phyloP scores from a whole-genome alignment of 2,888 invertebrate species.

The Philonicus albiceps region DNA sequence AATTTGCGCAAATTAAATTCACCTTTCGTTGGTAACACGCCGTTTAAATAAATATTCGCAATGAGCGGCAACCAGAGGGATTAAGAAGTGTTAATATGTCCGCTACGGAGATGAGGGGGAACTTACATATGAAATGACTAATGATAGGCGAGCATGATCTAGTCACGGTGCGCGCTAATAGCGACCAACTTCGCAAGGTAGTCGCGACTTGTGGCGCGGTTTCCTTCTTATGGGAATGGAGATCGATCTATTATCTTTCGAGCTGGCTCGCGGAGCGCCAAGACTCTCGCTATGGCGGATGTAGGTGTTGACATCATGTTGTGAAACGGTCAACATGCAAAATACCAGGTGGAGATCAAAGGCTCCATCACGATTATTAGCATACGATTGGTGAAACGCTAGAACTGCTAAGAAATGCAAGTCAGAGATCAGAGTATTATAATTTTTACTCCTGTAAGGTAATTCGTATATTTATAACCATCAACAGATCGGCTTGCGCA shows the following conservation, averaged over 20 bases:
- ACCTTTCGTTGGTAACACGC: slow-evolving; percentile 7
- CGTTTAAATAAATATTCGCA: slow-evolving; percentile 27
- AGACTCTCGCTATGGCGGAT: neutral
- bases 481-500: neutral
- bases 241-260: slow-evolving; percentile 1
- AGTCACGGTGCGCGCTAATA: neutral
- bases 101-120: neutral
- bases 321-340: slow-evolving; percentile 15
- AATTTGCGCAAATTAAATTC: slow-evolving; percentile 31
- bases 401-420: slow-evolving; percentile 12
- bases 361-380: neutral
- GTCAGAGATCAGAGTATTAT: neutral
- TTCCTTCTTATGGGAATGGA: neutral
- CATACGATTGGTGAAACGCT: neutral
- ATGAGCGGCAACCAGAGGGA: neutral
- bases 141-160: slow-evolving; percentile 7
- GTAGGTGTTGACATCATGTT: slow-evolving; percentile 26
- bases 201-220: neutral
- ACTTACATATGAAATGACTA: slow-evolving; percentile 17
- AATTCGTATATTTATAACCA: slow-evolving; percentile 6
- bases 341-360: neutral
- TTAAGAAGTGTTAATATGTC: slow-evolving; percentile 26
- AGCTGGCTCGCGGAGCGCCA: neutral
- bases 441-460: slow-evolving; percentile 1
- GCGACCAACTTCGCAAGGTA: neutral